These are phyloP conservation scores for Mustela lutreola DNA, from an alignment of 2,113 vertebrate genomes.

Conservation along the genomic window DNA sequence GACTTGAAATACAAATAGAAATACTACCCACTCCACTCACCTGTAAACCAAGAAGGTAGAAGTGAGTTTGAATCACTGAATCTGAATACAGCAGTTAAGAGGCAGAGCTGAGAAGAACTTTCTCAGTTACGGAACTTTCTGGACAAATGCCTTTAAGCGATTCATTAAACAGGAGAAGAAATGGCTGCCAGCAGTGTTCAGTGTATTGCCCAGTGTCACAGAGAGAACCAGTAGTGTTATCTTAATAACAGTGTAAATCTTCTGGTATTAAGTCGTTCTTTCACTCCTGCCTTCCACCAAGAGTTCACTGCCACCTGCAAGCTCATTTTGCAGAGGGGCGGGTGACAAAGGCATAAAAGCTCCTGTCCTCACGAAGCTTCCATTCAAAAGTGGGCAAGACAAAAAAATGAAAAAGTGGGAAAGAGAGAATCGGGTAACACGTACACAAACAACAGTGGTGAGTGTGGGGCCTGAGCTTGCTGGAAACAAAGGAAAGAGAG, in stretches of 20 bases:
- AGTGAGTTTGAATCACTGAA: not conserved
- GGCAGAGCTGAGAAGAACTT: not conserved
- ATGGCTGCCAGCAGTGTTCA: not conserved
- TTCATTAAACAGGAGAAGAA: not conserved
- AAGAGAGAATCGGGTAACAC: not conserved
- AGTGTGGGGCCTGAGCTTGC: not conserved
- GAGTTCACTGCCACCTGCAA: not conserved
- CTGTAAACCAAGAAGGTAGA: not conserved
- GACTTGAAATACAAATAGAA: not conserved
- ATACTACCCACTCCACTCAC: not conserved
- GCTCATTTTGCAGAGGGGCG: not conserved
- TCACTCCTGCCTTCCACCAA: not conserved
- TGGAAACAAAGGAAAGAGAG: not conserved
- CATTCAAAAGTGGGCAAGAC: not conserved
- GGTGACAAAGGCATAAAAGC: not conserved
- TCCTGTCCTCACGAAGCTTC: not conserved
- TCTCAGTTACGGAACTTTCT: not conserved
- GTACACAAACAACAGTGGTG: not conserved
- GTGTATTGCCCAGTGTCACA: not conserved
- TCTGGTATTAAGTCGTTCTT: not conserved
- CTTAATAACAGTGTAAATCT: not conserved
- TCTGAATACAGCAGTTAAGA: not conserved
- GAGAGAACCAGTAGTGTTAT: not conserved
- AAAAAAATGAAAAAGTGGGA: not conserved
- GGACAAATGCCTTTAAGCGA: not conserved